Base-by-base conservation (phyloP, 2,797 vertebrate species). In the Bradypus variegatus region DNA sequence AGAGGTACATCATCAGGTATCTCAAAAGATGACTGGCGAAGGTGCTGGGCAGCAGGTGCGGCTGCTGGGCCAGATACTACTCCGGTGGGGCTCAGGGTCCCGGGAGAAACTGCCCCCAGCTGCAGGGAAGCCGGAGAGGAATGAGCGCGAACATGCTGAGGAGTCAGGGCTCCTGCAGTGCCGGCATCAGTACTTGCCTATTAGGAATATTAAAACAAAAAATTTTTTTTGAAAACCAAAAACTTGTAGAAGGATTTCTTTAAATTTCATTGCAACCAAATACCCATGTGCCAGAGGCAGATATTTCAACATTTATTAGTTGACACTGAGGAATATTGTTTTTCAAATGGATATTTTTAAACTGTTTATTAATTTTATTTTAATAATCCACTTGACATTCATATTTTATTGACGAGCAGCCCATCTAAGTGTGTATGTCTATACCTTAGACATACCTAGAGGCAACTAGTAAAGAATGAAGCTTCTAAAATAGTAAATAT, bases 11-110 rank as follows among this genome's bases (percentile, higher is more conserved):
- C 98, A 9, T 99, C 99, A 2, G 98, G 98, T 94, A 99, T 99
- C 97, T 99, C 99, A 90, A 98, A 99, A 0, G 99, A 99, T 36
- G 98, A 98, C 96, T 99, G 99, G 38, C 98, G 98, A 89, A 99
- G 98, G 95, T 99, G 99, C n/a, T 98, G 99, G 78, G 98, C 98
- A 60, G 98, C 95, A 27, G 99, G 98, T 62, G 98, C 93, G 48
- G 98, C 95, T 94, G 98, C 97, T 0, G 98, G 97, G 38, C 97
- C 97, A 25, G 98, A 96, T 95, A 98, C 97, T 53, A 99, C 97
- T 82, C 98, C 98, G 29, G 98, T 97, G 95, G 98, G 97, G 48
- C 98, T 97, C 64, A 98, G 95, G 0, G 97, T 96, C 91, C 98
- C 98, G 16, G 98, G 98, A 94, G 98, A 98, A 64, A 99, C 98